Conservation (phyloP, 2,888 invertebrate species). For the Leucania comma region DNA sequence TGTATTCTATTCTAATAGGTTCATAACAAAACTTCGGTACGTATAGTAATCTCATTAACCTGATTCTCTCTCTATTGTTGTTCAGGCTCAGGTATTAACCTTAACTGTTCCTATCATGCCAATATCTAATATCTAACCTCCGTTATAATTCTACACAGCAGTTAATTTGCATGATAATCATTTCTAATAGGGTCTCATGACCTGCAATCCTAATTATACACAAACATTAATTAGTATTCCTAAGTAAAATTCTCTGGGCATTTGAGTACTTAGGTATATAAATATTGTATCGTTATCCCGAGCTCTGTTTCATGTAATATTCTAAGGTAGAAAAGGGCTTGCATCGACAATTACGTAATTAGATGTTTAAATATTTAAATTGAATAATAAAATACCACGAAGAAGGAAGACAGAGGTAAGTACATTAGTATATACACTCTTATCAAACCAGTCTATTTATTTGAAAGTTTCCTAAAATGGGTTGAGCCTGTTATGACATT, state of each 20-base stretch:
- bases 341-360: constrained; percentile 15
- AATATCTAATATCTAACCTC: constrained; percentile 6
- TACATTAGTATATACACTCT: no score
- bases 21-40: neutral
- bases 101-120: constrained; percentile 1
- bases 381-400: no score
- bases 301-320: constrained; percentile 18
- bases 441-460: no score
- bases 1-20: no score
- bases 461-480: no score
- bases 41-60: neutral
- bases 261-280: constrained; percentile 17
- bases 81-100: constrained; percentile 1
- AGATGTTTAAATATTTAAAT: neutral
- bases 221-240: constrained; percentile 57
- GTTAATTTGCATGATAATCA: constrained; percentile 65
- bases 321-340: constrained; percentile 14
- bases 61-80: neutral
- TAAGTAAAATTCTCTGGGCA: constrained; percentile 45
- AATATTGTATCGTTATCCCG: constrained; percentile 35
- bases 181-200: constrained; percentile 48
- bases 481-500: no score
- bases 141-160: constrained; percentile 15
- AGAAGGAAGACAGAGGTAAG: neutral
- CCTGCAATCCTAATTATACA: constrained; percentile 57